Evolutionary conservation across 2,797 vertebrate genomes (phyloP), one percentile per base, ranked within the genome.

Genomic region (Tinamus major): DNA sequence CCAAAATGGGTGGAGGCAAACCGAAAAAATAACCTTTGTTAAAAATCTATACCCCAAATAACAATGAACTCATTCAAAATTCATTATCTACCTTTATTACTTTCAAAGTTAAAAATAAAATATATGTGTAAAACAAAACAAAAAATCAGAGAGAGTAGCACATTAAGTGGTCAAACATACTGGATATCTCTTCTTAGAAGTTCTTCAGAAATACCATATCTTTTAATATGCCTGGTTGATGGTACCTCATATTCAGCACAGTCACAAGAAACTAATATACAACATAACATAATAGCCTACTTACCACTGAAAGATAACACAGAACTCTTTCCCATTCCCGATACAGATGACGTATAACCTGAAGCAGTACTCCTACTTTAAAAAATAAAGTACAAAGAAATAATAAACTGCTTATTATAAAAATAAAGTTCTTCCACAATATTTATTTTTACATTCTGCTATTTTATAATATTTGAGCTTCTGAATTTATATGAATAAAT

Each of bases 231-330:
- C 20, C 24, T 87, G 23, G 59, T 69, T 71, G 74, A 80, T 2
- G 9, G 2, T 16, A 21, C 27, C 51, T 62, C 12, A 42, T 16
- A 68, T 44, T 89, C 62, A 90, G 55, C 14, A 78, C 1, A 1
- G 27, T 2, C 12, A 58, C 6, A 80, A 72, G 87, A 74, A 56
- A 6, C 0, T 7, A 16, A 55, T 26, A 5, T 56, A 79, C 80
- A 79, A 81, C 46, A 61, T 11, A 70, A 35, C n/a, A 16, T 13
- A 59, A 48, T 59, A 78, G 75, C 15, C 31, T 94, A 95, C 98
- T 98, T 95, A 98, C 98, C 98, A 81, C 91, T 92, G 87, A 98
- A 97, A 42, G 98, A 96, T 56, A 97, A 88, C 94, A 97, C n/a
- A 80, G 96, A 93, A 65, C 94, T 95, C 93, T 98, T 98, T 69